phyloP scores from a whole-genome alignment of 1,140 invertebrate genomes.

The Drosophila paulistorum region DNA sequence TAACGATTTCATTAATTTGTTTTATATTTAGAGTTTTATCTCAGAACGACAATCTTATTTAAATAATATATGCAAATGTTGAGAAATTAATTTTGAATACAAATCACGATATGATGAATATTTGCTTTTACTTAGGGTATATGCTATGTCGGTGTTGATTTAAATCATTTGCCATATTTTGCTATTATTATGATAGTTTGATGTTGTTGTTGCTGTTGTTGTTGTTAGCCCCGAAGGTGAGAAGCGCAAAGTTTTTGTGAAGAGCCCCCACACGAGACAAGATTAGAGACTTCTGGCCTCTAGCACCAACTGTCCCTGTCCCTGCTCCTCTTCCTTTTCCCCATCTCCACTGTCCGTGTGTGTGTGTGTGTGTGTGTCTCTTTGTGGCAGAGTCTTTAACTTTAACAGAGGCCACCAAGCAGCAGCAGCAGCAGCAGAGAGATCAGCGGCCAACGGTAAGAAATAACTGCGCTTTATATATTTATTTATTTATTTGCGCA shows the following conservation, averaged over 20 bases:
- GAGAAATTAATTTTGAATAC: too few relatives aligned
- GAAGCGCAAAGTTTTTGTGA: conserved; percentile 41
- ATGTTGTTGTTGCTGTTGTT: not conserved
- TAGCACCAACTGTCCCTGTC: conserved; percentile 24
- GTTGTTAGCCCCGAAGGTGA: conserved; percentile 6
- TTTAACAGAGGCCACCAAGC: conserved; percentile 42
- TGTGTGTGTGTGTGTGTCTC: too few relatives aligned
- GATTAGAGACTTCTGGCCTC: conserved; percentile 54
- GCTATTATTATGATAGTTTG: conserved; percentile 1
- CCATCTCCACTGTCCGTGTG: too few relatives aligned
- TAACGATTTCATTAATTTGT: too few relatives aligned
- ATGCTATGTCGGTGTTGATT: not conserved
- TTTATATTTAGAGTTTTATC: too few relatives aligned
- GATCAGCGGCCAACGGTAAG: conserved; percentile 46
- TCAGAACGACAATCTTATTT: too few relatives aligned
- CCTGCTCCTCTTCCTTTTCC: too few relatives aligned
- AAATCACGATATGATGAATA: too few relatives aligned
- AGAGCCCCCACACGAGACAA: conserved; percentile 31
- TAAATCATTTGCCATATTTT: not conserved
- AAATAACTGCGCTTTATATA: conserved; percentile 61
- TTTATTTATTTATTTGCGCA: conserved; percentile 10
- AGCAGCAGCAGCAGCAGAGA: not conserved
- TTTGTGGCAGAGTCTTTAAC: not conserved
- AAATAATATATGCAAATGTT: too few relatives aligned
- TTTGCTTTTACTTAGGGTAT: not conserved